These are phyloP conservation scores for Leptinotarsa texana DNA, from an alignment of 1,140 invertebrate genomes.

Conservation along the genomic window DNA sequence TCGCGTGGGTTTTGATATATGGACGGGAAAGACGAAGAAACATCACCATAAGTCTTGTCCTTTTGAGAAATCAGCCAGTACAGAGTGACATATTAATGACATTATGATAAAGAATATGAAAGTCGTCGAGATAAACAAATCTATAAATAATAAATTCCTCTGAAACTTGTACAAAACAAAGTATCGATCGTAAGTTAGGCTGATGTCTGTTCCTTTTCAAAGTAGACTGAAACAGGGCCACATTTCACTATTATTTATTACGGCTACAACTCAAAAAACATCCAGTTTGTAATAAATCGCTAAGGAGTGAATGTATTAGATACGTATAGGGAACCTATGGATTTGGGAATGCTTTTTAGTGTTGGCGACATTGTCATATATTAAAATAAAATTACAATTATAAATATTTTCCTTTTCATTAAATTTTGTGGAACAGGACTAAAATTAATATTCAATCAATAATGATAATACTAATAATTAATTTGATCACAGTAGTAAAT, in stretches of 20 bases:
- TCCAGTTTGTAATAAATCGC: constrained; percentile 6
- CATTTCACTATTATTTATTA: constrained; percentile 23
- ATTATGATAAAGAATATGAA: constrained; percentile 49
- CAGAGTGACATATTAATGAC: constrained; percentile 47
- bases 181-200: constrained; percentile 26
- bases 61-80: constrained; percentile 46
- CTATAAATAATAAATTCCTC: constrained; percentile 47
- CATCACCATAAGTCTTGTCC: constrained; percentile 48
- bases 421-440: too few species aligned
- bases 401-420: neutral
- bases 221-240: constrained; percentile 11
- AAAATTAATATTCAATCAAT: too few species aligned
- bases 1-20: constrained; percentile 19
- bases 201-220: constrained; percentile 20
- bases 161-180: constrained; percentile 22
- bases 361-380: neutral
- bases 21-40: constrained; percentile 22
- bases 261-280: constrained; percentile 7
- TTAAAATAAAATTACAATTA: constrained; percentile 4
- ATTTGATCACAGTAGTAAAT: too few species aligned
- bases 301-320: neutral
- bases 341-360: neutral
- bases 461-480: too few species aligned
- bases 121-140: constrained; percentile 49
- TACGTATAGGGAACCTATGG: neutral